phyloP scores from a whole-genome alignment of 2,888 invertebrate species.

The Mactromeris polynyma region DNA sequence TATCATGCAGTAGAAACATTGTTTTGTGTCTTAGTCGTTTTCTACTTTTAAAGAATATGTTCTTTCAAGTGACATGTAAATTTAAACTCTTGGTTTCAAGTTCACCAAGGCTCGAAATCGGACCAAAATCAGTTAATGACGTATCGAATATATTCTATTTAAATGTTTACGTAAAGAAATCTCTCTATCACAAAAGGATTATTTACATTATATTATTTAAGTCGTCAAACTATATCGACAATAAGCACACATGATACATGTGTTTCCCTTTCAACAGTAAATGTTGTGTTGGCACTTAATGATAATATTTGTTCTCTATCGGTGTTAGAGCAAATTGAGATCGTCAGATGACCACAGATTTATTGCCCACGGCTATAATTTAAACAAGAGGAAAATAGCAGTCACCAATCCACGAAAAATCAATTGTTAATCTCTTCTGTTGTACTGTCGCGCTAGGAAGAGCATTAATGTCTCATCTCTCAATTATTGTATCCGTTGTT shows the following conservation, averaged over 20 bases:
- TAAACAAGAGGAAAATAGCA: constrained; percentile 53
- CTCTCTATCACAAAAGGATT: constrained; percentile 7
- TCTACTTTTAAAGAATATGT: too few relatives aligned
- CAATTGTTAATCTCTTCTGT: constrained; percentile 66
- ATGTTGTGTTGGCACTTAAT: constrained; percentile 27
- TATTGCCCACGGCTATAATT: constrained; percentile 52
- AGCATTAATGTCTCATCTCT: constrained; percentile 13
- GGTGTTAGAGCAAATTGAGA: constrained; percentile 45
- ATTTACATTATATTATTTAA: constrained; percentile 20
- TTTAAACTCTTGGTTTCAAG: not conserved
- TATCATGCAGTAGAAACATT: too few relatives aligned
- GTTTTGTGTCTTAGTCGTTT: too few relatives aligned
- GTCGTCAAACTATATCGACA: constrained; percentile 9
- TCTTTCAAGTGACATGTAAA: not conserved
- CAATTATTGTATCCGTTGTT: not conserved
- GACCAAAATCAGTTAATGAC: not conserved
- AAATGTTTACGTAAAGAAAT: constrained; percentile 10
- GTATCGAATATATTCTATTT: constrained; percentile 12
- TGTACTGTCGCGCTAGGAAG: constrained; percentile 31
- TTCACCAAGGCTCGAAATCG: not conserved
- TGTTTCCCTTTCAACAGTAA: constrained; percentile 10
- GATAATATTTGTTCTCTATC: constrained; percentile 39
- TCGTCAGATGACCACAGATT: constrained; percentile 61
- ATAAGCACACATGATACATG: constrained; percentile 21
- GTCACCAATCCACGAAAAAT: constrained; percentile 60